phyloP scores from a whole-genome alignment of 2,888 invertebrate species.

The Mactromeris polynyma region DNA sequence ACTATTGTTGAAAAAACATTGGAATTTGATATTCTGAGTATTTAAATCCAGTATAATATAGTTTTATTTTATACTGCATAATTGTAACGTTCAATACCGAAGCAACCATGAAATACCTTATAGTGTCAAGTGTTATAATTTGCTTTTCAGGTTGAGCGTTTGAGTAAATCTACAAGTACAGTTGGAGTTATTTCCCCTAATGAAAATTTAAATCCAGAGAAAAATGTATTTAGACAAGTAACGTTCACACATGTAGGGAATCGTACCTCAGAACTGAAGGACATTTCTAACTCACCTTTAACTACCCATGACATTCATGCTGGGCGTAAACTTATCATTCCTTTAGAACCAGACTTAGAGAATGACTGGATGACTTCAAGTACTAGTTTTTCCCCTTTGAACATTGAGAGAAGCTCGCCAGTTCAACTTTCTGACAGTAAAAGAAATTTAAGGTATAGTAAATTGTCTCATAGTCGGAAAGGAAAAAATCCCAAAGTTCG shows the following conservation, averaged over 20 bases:
- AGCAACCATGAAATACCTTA: too few relatives aligned
- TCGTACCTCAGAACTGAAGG: slow-evolving; percentile 58
- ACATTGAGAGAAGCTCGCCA: slow-evolving; percentile 4
- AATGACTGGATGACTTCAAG: slow-evolving; percentile 17
- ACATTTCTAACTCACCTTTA: slow-evolving; percentile 67
- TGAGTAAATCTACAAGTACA: slow-evolving; percentile 75
- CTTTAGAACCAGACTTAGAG: slow-evolving; percentile 72
- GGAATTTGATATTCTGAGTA: too few relatives aligned
- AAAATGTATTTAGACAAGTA: neutral
- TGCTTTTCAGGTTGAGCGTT: slow-evolving; percentile 54
- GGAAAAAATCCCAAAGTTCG: slow-evolving; percentile 27
- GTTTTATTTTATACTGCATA: too few relatives aligned
- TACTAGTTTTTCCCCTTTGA: slow-evolving; percentile 26
- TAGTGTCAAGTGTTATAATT: neutral
- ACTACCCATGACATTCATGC: slow-evolving; percentile 46
- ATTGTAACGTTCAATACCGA: too few relatives aligned
- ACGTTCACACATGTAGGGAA: slow-evolving; percentile 16
- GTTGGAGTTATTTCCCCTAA: slow-evolving; percentile 26
- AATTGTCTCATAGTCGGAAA: slow-evolving; percentile 43
- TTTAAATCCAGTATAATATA: too few relatives aligned
- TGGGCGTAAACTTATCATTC: slow-evolving; percentile 68
- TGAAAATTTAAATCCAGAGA: slow-evolving; percentile 65
- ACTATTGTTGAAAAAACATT: too few relatives aligned
- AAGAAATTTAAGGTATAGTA: slow-evolving; percentile 3
- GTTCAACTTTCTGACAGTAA: neutral